Evolutionary conservation across 1,140 invertebrate species (phyloP).

Genomic region (Drosophila nasuta): DNA sequence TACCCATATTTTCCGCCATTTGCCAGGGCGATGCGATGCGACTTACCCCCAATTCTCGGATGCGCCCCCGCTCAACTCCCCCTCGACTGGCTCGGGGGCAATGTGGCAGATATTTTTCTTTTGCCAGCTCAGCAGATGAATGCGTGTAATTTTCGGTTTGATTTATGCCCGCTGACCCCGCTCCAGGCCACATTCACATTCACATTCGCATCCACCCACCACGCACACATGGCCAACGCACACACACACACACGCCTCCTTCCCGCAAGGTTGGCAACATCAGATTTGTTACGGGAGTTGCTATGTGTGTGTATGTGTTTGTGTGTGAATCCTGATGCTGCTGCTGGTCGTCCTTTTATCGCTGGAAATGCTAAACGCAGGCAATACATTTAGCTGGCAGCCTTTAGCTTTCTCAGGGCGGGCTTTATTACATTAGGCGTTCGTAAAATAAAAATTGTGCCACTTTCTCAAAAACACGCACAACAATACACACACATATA

Average conservation of each 20-base stretch:
- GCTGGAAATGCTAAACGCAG: conserved; percentile 78
- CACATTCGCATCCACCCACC: conserved; percentile 7
- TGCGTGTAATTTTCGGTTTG: conserved; percentile 84
- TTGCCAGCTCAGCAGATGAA: conserved; percentile 84
- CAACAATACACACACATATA: conserved; percentile 66
- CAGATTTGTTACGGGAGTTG: conserved; percentile 71
- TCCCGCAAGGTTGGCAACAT: conserved; percentile 59
- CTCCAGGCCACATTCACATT: conserved; percentile 47
- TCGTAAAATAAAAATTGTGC: conserved; percentile 83
- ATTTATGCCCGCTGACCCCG: conserved; percentile 82
- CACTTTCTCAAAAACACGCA: conserved; percentile 83
- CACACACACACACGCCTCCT: background rate
- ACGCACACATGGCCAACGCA: conserved; percentile 63
- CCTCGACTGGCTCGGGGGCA: conserved; percentile 40
- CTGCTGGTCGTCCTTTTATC: conserved; percentile 62
- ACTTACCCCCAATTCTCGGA: conserved; percentile 51
- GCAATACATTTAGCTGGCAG: conserved; percentile 67
- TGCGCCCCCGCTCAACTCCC: conserved; percentile 2
- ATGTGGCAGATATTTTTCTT: conserved; percentile 81
- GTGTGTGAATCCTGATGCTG: conserved; percentile 39
- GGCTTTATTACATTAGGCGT: conserved; percentile 83
- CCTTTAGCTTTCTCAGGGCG: conserved; percentile 54
- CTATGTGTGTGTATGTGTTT: background rate
- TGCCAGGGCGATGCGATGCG: conserved; percentile 24
- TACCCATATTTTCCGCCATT: conserved; percentile 83